A percentile compares a stretch with the other conserved stretches of the same genome.
These are phyloP conservation scores for Ctenosaura bakeri DNA, from an alignment of 2,797 vertebrate species.

Conservation along the genomic window DNA sequence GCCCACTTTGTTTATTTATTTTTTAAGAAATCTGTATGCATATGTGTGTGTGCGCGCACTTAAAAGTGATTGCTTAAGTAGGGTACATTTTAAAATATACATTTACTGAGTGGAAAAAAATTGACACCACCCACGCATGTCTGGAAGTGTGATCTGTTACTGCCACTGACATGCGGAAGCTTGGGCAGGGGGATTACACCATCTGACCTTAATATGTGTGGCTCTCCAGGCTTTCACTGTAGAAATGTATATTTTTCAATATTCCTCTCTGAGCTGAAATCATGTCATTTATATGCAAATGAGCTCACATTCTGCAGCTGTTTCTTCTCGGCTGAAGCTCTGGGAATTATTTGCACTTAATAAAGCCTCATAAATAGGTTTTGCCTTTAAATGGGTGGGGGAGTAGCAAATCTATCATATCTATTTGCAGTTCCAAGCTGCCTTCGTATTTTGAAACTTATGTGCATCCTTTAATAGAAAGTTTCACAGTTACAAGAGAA, in stretches of 20 bases:
- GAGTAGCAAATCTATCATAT: conserved; percentile 73
- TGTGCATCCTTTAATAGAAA: conserved; percentile 74
- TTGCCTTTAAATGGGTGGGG: conserved; percentile 76
- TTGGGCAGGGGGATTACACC: conserved; percentile 74
- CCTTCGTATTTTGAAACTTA: conserved; percentile 79
- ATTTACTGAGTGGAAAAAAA: conserved; percentile 68
- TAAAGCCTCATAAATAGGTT: conserved; percentile 85
- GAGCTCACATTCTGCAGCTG: conserved; percentile 78
- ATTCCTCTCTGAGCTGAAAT: conserved; percentile 82
- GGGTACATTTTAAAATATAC: conserved; percentile 74
- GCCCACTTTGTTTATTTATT: conserved; percentile 60
- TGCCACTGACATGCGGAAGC: conserved; percentile 73
- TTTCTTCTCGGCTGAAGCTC: conserved; percentile 78
- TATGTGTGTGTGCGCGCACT: conserved; percentile 42
- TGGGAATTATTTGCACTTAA: conserved; percentile 87
- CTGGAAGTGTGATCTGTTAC: conserved; percentile 67
- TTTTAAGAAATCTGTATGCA: neutral
- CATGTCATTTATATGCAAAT: conserved; percentile 88
- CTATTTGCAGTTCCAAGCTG: conserved; percentile 79
- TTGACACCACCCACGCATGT: conserved; percentile 64
- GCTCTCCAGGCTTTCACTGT: conserved; percentile 78
- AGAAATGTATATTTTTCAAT: conserved; percentile 82
- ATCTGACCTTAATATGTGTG: conserved; percentile 80
- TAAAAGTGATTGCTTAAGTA: conserved; percentile 73
- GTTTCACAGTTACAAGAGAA: conserved; percentile 77